Evolutionary conservation across 2,797 vertebrate species (phyloP), one percentile per base, ranked within the genome.

Genomic region (Tachyglossus aculeatus): DNA sequence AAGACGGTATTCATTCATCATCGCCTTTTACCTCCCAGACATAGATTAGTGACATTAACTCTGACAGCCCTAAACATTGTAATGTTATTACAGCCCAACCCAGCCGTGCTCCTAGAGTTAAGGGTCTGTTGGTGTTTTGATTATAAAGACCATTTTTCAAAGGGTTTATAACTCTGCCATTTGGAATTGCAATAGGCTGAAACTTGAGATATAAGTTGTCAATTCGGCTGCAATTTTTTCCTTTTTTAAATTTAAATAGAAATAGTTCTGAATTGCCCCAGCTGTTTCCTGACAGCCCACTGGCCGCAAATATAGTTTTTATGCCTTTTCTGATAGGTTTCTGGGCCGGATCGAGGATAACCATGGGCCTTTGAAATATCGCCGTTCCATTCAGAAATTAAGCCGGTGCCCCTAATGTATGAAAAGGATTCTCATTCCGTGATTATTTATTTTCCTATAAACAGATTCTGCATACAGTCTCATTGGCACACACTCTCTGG

Each of bases 111-210:
- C 3, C 52, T 21, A 3, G 4, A 18, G 10, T 4, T 29, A 1
- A 24, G 71, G 57, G 41, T 47, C 64, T 55, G 39, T 7, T 51
- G 34, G 29, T 0, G 19, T 31, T 39, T 11, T 43, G 14, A 5
- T 9, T 2, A 39, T 0, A 58, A 74, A 18, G 16, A 54, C 5
- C 0, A 0, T 36, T 56, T 27, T n/a, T 21, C 24, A 3, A 59
- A 58, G 19, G 14, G 37, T 12, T 33, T 52, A 7, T 18, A n/a
- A 53, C 18, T 40, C 27, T 43, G 55, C 51, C 45, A 0, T 31
- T 59, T 37, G 57, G 76, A 81, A 82, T 22, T 50, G 51, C 41
- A 19, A n/a, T 29, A 52, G n/a, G 45, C 38, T 56, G 67, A 74
- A 65, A 44, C 31, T 63, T 61, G 39, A 73, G 43, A 67, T 2